phyloP scores from a whole-genome alignment of 53 echinoderm and acorn worm species.

The Hippasteria phrygiana region DNA sequence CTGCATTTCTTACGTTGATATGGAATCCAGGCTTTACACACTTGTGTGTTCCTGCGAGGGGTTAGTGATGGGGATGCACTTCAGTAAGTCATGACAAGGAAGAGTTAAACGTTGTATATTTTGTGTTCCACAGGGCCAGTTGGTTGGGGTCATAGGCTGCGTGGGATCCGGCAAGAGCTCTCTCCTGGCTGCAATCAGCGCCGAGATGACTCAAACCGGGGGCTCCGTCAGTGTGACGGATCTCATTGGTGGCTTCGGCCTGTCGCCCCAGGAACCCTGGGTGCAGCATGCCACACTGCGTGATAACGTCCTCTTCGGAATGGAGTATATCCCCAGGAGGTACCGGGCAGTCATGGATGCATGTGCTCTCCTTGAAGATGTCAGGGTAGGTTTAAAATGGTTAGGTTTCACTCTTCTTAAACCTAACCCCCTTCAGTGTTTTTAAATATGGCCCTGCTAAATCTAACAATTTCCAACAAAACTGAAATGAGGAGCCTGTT shows the following conservation, averaged over 20 bases:
- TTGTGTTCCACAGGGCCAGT: conserved; percentile 76
- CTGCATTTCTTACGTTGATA: no score
- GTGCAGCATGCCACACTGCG: conserved; percentile 92
- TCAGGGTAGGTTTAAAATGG: conserved; percentile 73
- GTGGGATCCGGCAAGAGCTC: conserved; percentile 99
- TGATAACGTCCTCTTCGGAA: conserved; percentile 95
- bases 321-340: conserved; percentile 70
- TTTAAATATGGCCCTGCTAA: no score
- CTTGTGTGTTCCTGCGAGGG: no score
- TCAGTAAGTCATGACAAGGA: no score
- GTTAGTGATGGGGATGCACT: no score
- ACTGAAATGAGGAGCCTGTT: no score
- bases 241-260: conserved; percentile 86
- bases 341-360: conserved; percentile 86
- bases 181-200: conserved; percentile 87
- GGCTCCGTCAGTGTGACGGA: conserved; percentile 78
- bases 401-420: no score
- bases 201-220: conserved; percentile 87
- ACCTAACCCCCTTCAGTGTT: no score
- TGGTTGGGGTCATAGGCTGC: conserved; percentile 90
- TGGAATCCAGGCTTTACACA: no score
- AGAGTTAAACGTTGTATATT: not conserved
- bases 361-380: conserved; percentile 92
- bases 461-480: no score
- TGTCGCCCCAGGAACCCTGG: conserved; percentile 94